A percentile compares a stretch with the other conserved stretches of the same genome.
phyloP scores from a whole-genome alignment of 2,113 vertebrate genomes.

The Sinosuthora webbiana region DNA sequence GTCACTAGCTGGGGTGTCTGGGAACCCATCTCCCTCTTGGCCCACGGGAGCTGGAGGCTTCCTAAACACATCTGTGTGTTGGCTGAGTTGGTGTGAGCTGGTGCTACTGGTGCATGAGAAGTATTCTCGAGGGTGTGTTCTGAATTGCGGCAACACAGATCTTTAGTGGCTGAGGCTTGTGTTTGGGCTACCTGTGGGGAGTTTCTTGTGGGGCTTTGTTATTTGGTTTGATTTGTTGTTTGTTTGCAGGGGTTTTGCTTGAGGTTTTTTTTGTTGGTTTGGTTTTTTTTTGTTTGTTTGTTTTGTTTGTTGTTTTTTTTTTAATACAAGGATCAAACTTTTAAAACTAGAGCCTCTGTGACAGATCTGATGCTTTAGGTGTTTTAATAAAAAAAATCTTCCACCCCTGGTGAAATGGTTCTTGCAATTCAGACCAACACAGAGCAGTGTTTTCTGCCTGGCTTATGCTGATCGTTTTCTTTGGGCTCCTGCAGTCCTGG shows the following conservation, averaged over 20 bases:
- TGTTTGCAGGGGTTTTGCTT: neutral
- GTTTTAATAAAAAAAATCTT: neutral
- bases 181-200: neutral
- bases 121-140: neutral
- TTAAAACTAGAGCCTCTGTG: neutral
- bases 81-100: neutral
- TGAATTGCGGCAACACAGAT: neutral
- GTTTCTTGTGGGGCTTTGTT: no score
- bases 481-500: neutral
- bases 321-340: neutral
- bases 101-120: neutral
- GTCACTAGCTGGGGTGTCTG: neutral
- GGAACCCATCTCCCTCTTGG: neutral
- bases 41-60: accelerated
- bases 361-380: neutral
- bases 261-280: neutral
- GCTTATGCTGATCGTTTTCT: neutral
- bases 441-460: neutral
- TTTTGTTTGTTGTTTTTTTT: neutral
- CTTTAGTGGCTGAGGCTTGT: neutral
- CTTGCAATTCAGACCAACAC: neutral
- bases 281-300: neutral
- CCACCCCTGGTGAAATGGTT: neutral
- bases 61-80: neutral
- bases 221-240: neutral